Evolutionary conservation across 1,140 invertebrate genomes (phyloP).

Genomic region (Belonocnema kinseyi): DNA sequence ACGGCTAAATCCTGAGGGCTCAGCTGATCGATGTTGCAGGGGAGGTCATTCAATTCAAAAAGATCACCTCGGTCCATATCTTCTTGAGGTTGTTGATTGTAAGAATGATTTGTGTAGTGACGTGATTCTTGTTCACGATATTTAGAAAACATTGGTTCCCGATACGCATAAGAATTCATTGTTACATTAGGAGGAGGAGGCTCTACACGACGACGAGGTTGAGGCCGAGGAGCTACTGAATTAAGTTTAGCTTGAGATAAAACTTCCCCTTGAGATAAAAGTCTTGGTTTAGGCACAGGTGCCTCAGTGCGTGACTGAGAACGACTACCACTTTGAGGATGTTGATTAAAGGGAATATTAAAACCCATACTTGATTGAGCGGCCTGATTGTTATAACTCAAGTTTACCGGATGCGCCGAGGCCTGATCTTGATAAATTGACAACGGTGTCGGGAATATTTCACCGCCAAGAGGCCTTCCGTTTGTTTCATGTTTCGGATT

Average conservation of each 20-base stretch:
- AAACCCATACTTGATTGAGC: too few species aligned
- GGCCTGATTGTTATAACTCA: too few species aligned
- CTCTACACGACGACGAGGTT: neutral
- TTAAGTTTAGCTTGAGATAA: neutral
- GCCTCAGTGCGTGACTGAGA: neutral
- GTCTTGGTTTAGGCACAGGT: neutral
- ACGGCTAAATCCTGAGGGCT: neutral
- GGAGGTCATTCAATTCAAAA: neutral
- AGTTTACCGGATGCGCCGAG: too few species aligned
- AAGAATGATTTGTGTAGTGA: too few species aligned
- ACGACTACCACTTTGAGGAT: neutral
- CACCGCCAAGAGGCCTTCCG: neutral
- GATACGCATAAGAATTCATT: neutral
- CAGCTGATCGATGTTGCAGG: neutral
- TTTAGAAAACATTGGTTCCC: neutral
- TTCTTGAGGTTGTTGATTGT: neutral
- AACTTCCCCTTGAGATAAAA: neutral
- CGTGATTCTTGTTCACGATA: neutral
- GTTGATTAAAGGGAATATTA: too few species aligned
- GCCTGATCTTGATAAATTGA: too few species aligned
- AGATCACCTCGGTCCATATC: neutral
- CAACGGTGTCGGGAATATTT: neutral
- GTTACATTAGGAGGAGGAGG: neutral
- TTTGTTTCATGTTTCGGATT: neutral
- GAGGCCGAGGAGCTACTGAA: neutral